Percentiles rank a stretch among this genome's conserved stretches.
Evolutionary conservation across 2,113 vertebrate genomes (phyloP).

Genomic region (Monarcha castaneiventris): DNA sequence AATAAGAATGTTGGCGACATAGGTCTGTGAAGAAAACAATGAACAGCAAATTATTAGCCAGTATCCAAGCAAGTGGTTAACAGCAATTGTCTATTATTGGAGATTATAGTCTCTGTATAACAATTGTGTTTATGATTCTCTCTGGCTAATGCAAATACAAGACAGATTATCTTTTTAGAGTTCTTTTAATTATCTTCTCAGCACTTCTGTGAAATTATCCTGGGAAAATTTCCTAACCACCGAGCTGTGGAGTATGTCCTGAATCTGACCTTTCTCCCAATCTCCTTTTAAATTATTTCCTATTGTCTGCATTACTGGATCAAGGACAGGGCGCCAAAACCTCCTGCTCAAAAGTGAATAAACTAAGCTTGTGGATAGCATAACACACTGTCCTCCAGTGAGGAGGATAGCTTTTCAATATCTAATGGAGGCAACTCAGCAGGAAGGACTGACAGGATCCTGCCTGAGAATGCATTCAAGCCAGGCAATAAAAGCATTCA

Average conservation of each 20-base stretch:
- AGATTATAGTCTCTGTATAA: background rate
- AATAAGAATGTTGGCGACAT: conserved; percentile 97
- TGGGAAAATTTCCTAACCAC: background rate
- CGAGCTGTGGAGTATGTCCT: background rate
- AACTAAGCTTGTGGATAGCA: background rate
- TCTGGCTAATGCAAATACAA: background rate
- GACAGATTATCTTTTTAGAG: background rate
- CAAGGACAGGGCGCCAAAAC: background rate
- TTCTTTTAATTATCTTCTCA: background rate
- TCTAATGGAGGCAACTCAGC: conserved; percentile 31
- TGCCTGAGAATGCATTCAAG: background rate
- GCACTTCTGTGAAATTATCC: background rate
- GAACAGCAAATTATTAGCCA: background rate
- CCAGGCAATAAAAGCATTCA: conserved; percentile 48
- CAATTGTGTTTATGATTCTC: background rate
- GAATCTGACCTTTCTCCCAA: conserved; percentile 3
- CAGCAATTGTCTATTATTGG: background rate
- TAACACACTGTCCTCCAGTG: background rate
- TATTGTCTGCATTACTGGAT: background rate
- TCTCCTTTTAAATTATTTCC: conserved; percentile 29
- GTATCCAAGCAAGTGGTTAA: background rate
- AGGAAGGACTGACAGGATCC: conserved; percentile 26
- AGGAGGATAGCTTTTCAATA: background rate
- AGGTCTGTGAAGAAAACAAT: conserved; percentile 82
- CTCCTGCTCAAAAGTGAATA: background rate